Evolutionary conservation across 2,113 vertebrate species (phyloP).

Genomic region (Neotoma lepida): DNA sequence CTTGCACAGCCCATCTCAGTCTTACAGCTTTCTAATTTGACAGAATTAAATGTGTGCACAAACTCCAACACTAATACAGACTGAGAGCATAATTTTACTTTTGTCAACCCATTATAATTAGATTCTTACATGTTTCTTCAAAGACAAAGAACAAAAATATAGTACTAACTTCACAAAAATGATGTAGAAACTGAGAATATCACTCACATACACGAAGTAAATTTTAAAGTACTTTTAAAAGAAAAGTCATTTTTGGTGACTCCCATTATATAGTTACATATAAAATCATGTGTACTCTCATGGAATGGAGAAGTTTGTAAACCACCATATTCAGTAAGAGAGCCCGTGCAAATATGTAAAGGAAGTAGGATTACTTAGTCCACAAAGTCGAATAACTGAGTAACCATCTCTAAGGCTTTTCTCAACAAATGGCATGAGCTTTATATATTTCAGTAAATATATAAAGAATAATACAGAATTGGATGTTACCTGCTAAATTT

Average conservation of each 20-base stretch:
- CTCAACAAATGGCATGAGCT: conserved; percentile 23
- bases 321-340: neutral
- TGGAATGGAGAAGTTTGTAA: neutral
- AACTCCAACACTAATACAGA: neutral
- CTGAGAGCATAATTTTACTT: conserved; percentile 35
- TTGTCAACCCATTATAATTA: conserved; percentile 7
- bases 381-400: conserved; percentile 28
- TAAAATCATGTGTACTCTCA: neutral
- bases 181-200: neutral
- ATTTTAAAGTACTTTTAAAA: conserved; percentile 6
- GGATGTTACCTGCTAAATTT: conserved; percentile 31
- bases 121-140: neutral
- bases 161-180: conserved; percentile 55
- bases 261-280: neutral
- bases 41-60: neutral
- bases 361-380: neutral
- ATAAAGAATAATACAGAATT: conserved; percentile 47
- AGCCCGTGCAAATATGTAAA: conserved; percentile 38
- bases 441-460: too few species aligned
- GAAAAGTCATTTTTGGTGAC: neutral
- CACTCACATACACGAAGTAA: neutral
- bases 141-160: conserved; percentile 45
- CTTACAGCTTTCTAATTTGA: neutral
- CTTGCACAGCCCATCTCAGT: neutral
- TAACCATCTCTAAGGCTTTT: conserved; percentile 41